Base-by-base conservation (phyloP, 2,888 invertebrate species). In the Perizoma affinitatum region DNA sequence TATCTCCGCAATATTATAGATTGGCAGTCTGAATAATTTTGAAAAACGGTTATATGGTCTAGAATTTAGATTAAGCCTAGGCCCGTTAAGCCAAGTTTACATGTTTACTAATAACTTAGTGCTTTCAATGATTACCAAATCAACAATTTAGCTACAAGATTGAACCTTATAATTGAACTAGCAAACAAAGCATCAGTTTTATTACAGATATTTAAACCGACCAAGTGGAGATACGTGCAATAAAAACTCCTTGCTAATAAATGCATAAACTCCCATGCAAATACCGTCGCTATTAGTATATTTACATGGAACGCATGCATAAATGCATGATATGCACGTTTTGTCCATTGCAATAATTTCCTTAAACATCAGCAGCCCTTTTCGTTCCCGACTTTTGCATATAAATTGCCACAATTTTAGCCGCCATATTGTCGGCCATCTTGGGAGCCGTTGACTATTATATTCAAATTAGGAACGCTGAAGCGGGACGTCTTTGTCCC, bases 401-500 rank as follows among this genome's bases (percentile, higher is more conserved):
- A 79, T 82, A 85, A 83, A 85, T 83, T 82, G 80, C 69, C 65
- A 74, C 74, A 76, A 73, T 74, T 48, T 60, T 72, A 52, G 60
- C 59, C 50, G 66, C 61, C 67, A 69, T 70, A 64, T 74, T 70
- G 76, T 67, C 67, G 58, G 73, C 78, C 78, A 77, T 78, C 72
- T 79, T 77, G 72, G 74, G 66, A 65, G 74, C 78, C 79, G 81
- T 86, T 80, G 83, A 83, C 81, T 86, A 88, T 87, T 88, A 83
- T 86, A 87, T 88, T 88, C 83, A 87, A 88, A 87, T 86, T 76
- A 76, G 78, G 81, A 79, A 73, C 67, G 72, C 47, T 50, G 61
- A 11, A 53, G 48, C 54, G 60, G 54, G 52, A 51, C 58, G 57
- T 58, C 64, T 63, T 64, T 61, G 69, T 65, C 63, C 61, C 64